Conservation (phyloP, 2,113 vertebrate species). For the Tachuris rubrigastra region DNA sequence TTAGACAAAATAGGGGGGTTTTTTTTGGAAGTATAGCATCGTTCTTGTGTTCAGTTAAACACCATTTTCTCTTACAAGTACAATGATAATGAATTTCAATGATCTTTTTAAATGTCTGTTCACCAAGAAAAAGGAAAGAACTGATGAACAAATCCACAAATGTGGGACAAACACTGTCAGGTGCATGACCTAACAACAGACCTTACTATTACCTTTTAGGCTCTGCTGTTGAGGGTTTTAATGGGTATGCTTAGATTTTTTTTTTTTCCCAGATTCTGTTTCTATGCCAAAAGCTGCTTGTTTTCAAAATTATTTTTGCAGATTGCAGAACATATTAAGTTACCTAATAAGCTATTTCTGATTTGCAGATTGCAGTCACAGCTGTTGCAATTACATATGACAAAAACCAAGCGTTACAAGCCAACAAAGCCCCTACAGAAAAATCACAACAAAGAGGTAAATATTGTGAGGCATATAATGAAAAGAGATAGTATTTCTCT, state of each 20-base stretch:
- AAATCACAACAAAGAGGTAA: slow-evolving; percentile 88
- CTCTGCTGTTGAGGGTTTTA: background rate
- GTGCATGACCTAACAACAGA: background rate
- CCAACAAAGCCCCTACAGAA: slow-evolving; percentile 73
- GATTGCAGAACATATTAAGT: background rate
- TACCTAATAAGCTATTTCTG: background rate
- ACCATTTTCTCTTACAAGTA: background rate
- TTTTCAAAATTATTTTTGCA: background rate
- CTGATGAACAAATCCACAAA: background rate
- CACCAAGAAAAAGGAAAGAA: background rate
- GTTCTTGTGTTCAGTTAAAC: background rate
- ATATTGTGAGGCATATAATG: background rate
- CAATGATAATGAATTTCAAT: background rate
- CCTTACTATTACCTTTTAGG: background rate
- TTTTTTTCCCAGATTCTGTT: background rate
- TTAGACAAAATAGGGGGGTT: background rate
- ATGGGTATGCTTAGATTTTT: background rate
- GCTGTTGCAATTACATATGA: slow-evolving; percentile 96
- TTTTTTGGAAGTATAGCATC: background rate
- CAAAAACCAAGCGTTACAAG: slow-evolving; percentile 87
- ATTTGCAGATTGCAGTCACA: slow-evolving; percentile 90
- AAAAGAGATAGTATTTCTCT: background rate
- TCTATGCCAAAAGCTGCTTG: background rate
- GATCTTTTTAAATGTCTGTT: background rate
- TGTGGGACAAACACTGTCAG: background rate